Conservation (phyloP, 2,797 vertebrate genomes). For the Smutsia temminckii region DNA sequence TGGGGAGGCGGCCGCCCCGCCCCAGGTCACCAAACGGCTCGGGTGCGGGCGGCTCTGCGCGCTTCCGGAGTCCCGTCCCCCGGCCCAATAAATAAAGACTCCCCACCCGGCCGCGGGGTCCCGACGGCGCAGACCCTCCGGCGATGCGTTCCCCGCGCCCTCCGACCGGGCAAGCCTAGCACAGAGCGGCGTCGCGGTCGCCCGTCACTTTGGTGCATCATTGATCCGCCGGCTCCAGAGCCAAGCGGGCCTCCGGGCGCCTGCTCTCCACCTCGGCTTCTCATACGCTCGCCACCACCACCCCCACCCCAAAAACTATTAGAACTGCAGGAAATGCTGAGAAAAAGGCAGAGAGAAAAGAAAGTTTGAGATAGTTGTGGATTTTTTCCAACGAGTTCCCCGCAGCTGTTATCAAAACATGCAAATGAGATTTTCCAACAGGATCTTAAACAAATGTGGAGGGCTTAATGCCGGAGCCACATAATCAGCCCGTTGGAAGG, state of each 20-base stretch:
- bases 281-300: neutral
- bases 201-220: constrained; percentile 52
- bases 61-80: neutral
- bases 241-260: neutral
- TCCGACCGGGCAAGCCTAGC: no score
- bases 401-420: constrained; percentile 79
- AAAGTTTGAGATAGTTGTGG: constrained; percentile 59
- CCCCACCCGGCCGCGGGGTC: no score
- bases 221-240: constrained; percentile 49
- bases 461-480: constrained; percentile 77
- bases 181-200: no score
- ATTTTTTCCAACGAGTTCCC: constrained; percentile 59
- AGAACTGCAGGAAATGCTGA: constrained; percentile 52
- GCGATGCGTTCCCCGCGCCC: no score
- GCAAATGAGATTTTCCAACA: constrained; percentile 79
- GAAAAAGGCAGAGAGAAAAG: neutral
- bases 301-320: neutral
- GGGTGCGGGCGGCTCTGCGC: neutral
- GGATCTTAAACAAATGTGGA: constrained; percentile 77
- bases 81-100: neutral
- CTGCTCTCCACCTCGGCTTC: neutral
- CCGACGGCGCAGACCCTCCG: no score
- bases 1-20: neutral
- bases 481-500: constrained; percentile 76
- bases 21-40: neutral